phyloP scores from a whole-genome alignment of 2,797 vertebrate species.

The Taenioides sp. region DNA sequence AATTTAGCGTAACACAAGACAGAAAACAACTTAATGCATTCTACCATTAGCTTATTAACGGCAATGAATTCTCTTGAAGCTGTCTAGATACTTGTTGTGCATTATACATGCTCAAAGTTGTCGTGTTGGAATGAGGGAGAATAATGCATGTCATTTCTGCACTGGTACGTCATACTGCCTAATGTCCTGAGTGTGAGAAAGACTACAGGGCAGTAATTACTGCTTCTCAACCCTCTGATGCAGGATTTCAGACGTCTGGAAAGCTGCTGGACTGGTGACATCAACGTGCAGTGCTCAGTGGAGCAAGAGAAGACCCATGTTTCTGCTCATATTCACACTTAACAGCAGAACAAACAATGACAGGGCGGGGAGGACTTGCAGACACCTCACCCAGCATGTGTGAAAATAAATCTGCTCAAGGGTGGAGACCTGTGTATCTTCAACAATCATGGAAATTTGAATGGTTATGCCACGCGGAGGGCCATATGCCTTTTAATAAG shows the following conservation, averaged over 20 bases:
- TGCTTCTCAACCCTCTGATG: constrained; percentile 45
- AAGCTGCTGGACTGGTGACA: constrained; percentile 64
- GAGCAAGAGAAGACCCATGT: constrained; percentile 57
- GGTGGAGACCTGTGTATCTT: constrained; percentile 78
- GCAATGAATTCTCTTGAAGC: constrained; percentile 30
- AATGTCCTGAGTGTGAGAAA: constrained; percentile 35
- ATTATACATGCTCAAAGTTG: constrained; percentile 52
- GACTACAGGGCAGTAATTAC: constrained; percentile 37
- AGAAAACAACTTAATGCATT: constrained; percentile 54
- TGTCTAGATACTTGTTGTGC: constrained; percentile 33
- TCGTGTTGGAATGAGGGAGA: constrained; percentile 38
- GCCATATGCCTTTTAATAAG: constrained; percentile 65
- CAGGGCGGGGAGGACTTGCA: constrained; percentile 77
- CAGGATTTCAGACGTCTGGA: constrained; percentile 60
- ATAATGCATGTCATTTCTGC: constrained; percentile 36
- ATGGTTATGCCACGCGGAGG: constrained; percentile 59
- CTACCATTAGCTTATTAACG: constrained; percentile 57
- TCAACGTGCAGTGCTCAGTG: constrained; percentile 49
- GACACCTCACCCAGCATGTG: constrained; percentile 82
- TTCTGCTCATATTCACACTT: constrained; percentile 77
- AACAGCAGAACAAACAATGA: constrained; percentile 81
- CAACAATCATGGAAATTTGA: constrained; percentile 76
- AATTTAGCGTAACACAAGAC: constrained; percentile 63
- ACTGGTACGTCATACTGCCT: constrained; percentile 42
- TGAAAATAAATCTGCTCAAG: constrained; percentile 81